These are phyloP conservation scores for Xiphophorus birchmanni DNA, from an alignment of 2,797 vertebrate species.

Conservation along the genomic window DNA sequence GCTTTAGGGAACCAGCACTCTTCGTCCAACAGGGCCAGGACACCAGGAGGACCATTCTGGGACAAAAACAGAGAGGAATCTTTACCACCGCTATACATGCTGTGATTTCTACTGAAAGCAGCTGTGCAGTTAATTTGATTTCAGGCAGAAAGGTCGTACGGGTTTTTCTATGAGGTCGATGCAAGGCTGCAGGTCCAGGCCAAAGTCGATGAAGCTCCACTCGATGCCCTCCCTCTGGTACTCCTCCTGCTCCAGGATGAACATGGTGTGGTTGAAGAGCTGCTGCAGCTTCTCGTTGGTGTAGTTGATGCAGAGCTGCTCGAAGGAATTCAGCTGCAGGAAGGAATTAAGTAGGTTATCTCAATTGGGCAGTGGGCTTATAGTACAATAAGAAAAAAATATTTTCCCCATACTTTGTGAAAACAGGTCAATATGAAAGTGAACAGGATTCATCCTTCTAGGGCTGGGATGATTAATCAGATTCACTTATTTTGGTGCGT, in stretches of 20 bases:
- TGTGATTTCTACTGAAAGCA: neutral
- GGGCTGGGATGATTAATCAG: no score
- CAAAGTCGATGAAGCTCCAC: conserved; percentile 99
- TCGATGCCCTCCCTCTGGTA: conserved; percentile 98
- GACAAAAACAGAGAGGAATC: conserved; percentile 7
- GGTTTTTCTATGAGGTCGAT: conserved; percentile 96
- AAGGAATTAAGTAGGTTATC: neutral
- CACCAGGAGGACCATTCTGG: conserved; percentile 93
- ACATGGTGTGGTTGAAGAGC: conserved; percentile 99
- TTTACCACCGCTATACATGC: neutral
- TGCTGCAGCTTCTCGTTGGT: conserved; percentile 99
- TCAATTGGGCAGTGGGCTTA: neutral
- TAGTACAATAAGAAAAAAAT: no score
- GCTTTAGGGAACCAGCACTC: conserved; percentile 99
- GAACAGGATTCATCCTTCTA: neutral
- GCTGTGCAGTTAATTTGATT: neutral
- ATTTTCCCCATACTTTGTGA: no score
- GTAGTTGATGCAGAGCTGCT: conserved; percentile 98
- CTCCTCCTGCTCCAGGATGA: conserved; percentile 98
- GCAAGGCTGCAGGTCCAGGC: conserved; percentile 96
- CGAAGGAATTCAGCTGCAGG: conserved; percentile 93
- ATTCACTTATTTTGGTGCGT: no score
- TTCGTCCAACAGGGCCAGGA: conserved; percentile 94
- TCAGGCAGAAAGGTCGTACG: conserved; percentile 64
- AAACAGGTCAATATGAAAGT: neutral